Conservation (phyloP, 2,113 vertebrate species). For the Herpailurus yagouaroundi region DNA sequence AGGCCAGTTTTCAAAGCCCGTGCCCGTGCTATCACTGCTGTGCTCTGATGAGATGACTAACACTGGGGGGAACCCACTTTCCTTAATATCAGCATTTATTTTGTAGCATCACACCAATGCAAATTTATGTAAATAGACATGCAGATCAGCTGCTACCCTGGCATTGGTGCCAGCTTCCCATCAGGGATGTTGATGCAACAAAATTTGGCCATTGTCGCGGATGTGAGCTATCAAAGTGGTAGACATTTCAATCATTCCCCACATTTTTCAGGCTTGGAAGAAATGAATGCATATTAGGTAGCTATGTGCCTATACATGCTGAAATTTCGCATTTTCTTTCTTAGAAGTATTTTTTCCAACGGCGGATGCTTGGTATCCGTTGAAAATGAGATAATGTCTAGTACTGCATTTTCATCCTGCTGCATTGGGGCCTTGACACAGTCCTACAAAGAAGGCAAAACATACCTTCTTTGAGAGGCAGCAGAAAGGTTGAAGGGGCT, state of each 20-base stretch:
- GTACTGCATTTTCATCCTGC: neutral
- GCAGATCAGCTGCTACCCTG: conserved; percentile 72
- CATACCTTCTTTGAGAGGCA: neutral
- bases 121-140: conserved; percentile 84
- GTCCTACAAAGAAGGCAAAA: neutral
- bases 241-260: conserved; percentile 64
- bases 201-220: conserved; percentile 70
- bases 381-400: neutral
- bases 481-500: neutral
- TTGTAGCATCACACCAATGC: conserved; percentile 73
- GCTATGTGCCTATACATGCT: neutral
- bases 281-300: neutral
- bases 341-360: neutral
- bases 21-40: neutral
- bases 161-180: conserved; percentile 70
- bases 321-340: neutral
- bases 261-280: conserved; percentile 61
- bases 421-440: neutral
- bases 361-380: neutral
- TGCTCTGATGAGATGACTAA: neutral
- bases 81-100: conserved; percentile 70
- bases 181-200: conserved; percentile 62
- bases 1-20: neutral
- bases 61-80: conserved; percentile 46
- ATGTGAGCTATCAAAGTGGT: conserved; percentile 64